phyloP scores from a whole-genome alignment of 2,113 vertebrate genomes.

The Peromyscus polionotus region DNA sequence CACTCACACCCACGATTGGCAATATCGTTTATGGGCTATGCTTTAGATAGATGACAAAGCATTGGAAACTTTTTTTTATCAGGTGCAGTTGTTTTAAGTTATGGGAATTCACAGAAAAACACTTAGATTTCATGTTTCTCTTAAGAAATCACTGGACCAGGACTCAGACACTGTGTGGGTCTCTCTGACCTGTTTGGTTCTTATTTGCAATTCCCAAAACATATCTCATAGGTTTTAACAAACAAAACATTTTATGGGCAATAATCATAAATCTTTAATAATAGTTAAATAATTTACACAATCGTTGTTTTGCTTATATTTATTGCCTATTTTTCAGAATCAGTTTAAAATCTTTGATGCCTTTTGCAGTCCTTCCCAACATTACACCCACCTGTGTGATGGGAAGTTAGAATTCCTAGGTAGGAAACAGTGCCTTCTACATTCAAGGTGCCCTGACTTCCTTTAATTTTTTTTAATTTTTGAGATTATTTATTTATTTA shows the following conservation, averaged over 20 bases:
- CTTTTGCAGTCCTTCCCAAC: neutral
- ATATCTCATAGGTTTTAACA: neutral
- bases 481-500: neutral
- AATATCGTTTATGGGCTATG: neutral
- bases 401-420: neutral
- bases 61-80: constrained; percentile 15
- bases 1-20: neutral
- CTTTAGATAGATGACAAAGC: neutral
- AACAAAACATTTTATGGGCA: neutral
- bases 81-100: neutral
- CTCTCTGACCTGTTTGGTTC: neutral
- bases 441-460: neutral
- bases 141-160: neutral
- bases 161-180: neutral
- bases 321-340: neutral
- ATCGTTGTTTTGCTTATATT: neutral
- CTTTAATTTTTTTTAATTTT: neutral
- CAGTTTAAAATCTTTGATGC: neutral
- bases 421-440: neutral
- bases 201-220: neutral
- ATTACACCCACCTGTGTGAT: neutral
- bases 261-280: neutral
- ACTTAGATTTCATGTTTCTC: neutral
- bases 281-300: neutral
- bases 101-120: neutral